Base-by-base conservation (phyloP, 1,140 invertebrate genomes). In the Lethrus apterus region DNA sequence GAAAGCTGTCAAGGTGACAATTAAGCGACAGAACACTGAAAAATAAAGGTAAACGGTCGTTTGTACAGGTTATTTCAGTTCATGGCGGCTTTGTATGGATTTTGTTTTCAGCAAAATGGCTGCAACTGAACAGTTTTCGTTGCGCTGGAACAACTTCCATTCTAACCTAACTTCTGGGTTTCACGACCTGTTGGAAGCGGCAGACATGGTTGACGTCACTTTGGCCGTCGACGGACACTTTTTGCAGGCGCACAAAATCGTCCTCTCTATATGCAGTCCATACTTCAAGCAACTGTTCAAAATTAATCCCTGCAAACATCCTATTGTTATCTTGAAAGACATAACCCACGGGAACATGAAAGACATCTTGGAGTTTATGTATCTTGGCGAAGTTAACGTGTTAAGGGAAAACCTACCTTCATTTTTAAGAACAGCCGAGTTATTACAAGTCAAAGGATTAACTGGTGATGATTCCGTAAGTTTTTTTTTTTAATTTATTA, bases 341-440 rank as follows among this genome's bases (percentile, higher is more conserved):
- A 81, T 89, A 10, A 75, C 78, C 20, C 82, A 80, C 55, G 78
- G 81, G 56, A 83, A 89, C 65, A 70, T 90, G 45, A 78, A 81
- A 56, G 82, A 84, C 50, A 75, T 90, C 23, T 68, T 89, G 50
- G 81, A 86, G 62, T 89, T 88, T 64, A 87, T 89, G 79, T 91
- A 91, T 62, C 76, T 81, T 64, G 90, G 90, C 44, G 89, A 93
- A 70, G 89, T 93, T 5, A 92, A 91, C 65, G 88, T 94, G 42
- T 82, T 87, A 51, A 85, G 92, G 65, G 86, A 88, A 48, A 87
- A 92, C 60, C 69, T 93, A 56, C 78, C 87, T 54, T 82, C 85
- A 9, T 89, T 93, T 72, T 69, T 94, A 48, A 80, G 86, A 59
- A 92, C 88, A 48, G 89, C 90, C 31, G 88, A 92, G 66, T 73